Conservation (phyloP, 2,113 vertebrate species). For the Notothenia rossii region DNA sequence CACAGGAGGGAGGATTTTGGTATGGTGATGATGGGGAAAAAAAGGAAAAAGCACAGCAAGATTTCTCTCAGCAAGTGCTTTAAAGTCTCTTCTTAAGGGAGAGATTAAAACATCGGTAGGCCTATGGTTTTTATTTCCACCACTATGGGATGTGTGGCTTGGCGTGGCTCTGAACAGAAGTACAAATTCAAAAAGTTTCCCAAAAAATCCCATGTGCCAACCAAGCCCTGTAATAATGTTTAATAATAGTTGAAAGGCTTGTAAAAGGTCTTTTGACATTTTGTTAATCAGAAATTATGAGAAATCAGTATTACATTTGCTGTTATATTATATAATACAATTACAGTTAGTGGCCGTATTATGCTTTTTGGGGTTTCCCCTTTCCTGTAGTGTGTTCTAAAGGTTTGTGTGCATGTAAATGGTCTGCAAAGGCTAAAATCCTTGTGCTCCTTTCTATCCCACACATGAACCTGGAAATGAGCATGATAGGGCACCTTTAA, state of each 20-base stretch:
- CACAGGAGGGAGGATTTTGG: conserved; percentile 26
- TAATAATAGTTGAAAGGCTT: conserved; percentile 26
- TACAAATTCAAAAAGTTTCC: conserved; percentile 29
- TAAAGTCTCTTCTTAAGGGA: conserved; percentile 43
- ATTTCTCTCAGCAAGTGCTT: conserved; percentile 42
- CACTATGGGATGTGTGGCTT: conserved; percentile 56
- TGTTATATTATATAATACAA: conserved; percentile 1
- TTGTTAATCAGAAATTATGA: neutral
- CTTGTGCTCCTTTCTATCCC: too few relatives aligned
- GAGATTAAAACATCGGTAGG: conserved; percentile 19
- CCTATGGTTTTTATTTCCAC: conserved; percentile 35
- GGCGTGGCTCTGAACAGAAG: conserved; percentile 26
- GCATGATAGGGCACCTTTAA: neutral
- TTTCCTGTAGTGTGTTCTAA: too few relatives aligned
- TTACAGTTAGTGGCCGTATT: neutral
- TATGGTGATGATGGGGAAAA: conserved; percentile 47
- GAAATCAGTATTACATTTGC: neutral
- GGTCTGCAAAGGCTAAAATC: too few relatives aligned
- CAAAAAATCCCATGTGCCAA: conserved; percentile 27
- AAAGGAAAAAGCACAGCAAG: conserved; percentile 27
- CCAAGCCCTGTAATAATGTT: conserved; percentile 48
- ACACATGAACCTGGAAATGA: too few relatives aligned
- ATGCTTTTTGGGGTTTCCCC: too few relatives aligned
- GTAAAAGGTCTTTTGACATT: conserved; percentile 11
- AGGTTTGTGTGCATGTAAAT: too few relatives aligned